Percentiles rank a stretch among this genome's conserved stretches.
These are phyloP conservation scores for Scrobipalpa costella DNA, from an alignment of 2,888 invertebrate species.

Conservation along the genomic window DNA sequence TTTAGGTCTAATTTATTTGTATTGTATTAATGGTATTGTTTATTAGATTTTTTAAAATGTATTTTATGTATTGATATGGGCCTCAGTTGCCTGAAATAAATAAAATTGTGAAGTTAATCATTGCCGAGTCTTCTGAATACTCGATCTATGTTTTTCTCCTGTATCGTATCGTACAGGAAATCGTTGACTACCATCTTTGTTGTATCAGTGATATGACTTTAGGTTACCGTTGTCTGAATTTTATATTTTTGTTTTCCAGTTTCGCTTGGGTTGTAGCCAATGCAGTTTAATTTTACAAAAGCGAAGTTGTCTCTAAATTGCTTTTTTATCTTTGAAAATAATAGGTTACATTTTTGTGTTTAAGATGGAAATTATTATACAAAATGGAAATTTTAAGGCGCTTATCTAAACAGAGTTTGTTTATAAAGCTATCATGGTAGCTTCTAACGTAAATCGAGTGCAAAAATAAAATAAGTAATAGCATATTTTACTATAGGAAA, in stretches of 20 bases:
- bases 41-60: too few relatives aligned
- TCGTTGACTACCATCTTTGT: constrained; percentile 8
- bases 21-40: too few relatives aligned
- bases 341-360: background rate
- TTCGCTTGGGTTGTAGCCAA: background rate
- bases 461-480: too few relatives aligned
- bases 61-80: too few relatives aligned
- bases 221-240: constrained; percentile 12
- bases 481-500: too few relatives aligned
- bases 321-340: background rate
- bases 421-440: background rate
- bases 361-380: background rate
- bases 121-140: background rate
- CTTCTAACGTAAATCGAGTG: background rate
- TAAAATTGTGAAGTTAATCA: too few relatives aligned
- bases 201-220: constrained; percentile 8
- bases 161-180: constrained; percentile 3
- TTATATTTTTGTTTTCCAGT: constrained; percentile 1
- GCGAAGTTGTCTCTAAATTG: background rate
- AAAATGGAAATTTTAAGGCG: constrained; percentile 7
- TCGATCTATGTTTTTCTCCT: background rate
- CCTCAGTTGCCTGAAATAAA: too few relatives aligned
- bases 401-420: constrained; percentile 2
- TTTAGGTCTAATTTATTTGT: too few relatives aligned
- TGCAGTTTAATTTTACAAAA: background rate